Base-by-base conservation (phyloP, 2,888 invertebrate genomes). In the Lepidocyrtinus sp. region DNA sequence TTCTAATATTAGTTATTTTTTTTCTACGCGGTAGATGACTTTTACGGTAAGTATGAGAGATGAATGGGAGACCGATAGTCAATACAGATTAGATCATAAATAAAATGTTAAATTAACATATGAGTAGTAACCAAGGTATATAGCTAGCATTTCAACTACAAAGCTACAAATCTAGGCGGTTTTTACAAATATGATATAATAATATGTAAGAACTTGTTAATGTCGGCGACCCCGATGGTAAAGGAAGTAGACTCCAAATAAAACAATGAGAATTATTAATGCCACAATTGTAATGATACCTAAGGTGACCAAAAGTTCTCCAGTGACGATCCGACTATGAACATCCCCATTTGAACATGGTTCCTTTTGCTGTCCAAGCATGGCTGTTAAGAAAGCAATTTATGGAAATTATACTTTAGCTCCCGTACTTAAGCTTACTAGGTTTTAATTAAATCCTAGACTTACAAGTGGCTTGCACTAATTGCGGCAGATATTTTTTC, bases 401-500 rank as follows among this genome's bases (percentile, higher is more conserved):
- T n/a, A 55, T 15, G 7, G n/a, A n/a, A n/a, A n/a, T n/a, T n/a
- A n/a, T n/a, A n/a, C n/a, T 24, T 63, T 3, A 17, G 62, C 5
- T 9, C 0, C 26, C 19, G 7, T 17, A 19, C 45, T 9, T 12
- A 7, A 9, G 45, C 45, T 7, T 45, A 12, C 15, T 15, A 45
- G 45, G 45, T 45, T 45, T 45, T 15, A 12, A 64, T 12, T 3
- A 12, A 22, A 5, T 19, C 22, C n/a, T n/a, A n/a, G n/a, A 84
- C 85, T 91, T 89, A 94, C 94, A 91, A 87, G 94, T 94, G 85
- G 93, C 92, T 87, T 92, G 90, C 88, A 95, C 92, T 82, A 97
- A 91, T 88, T 95, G 94, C 78, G 97, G 97, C 89, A 97, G 91
- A 89, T 96, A 96, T 88, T 95, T 94, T 89, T 95, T 95, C 97